These are phyloP conservation scores for Diploscapter pachys DNA, from an alignment of 1,140 invertebrate genomes.

Conservation along the genomic window DNA sequence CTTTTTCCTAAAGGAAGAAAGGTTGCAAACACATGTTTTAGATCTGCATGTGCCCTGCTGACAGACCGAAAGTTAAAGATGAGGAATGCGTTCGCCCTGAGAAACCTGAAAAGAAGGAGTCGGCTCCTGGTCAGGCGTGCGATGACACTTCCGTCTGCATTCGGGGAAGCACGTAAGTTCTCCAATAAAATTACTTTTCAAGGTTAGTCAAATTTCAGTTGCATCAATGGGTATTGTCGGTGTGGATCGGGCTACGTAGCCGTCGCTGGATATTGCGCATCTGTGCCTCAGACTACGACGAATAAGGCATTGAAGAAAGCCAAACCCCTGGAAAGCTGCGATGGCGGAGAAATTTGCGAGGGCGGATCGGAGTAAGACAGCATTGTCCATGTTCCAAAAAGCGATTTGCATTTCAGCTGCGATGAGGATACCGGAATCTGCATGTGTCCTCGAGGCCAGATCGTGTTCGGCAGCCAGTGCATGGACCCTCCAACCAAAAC, in stretches of 20 bases:
- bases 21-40: conserved; percentile 24
- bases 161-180: conserved; percentile 44
- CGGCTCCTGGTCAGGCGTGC: conserved; percentile 44
- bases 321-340: conserved; percentile 29
- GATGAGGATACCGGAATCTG: conserved; percentile 39
- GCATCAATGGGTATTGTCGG: conserved; percentile 43
- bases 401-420: conserved; percentile 11
- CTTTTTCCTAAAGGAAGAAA: too few species aligned
- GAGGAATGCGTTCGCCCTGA: conserved; percentile 37
- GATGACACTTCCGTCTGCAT: conserved; percentile 41
- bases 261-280: conserved; percentile 41
- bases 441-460: conserved; percentile 37
- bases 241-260: conserved; percentile 45
- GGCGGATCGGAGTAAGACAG: conserved; percentile 22
- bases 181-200: not conserved
- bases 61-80: conserved; percentile 47
- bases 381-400: too few species aligned
- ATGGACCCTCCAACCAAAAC: conserved; percentile 17
- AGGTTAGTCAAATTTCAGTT: conserved; percentile 33
- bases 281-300: conserved; percentile 34
- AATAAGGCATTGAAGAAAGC: not conserved
- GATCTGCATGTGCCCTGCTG: conserved; percentile 47
- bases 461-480: conserved; percentile 34
- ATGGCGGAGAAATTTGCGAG: conserved; percentile 32
- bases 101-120: conserved; percentile 22